phyloP scores from a whole-genome alignment of 2,797 vertebrate species.

The Molossus alvarezi region DNA sequence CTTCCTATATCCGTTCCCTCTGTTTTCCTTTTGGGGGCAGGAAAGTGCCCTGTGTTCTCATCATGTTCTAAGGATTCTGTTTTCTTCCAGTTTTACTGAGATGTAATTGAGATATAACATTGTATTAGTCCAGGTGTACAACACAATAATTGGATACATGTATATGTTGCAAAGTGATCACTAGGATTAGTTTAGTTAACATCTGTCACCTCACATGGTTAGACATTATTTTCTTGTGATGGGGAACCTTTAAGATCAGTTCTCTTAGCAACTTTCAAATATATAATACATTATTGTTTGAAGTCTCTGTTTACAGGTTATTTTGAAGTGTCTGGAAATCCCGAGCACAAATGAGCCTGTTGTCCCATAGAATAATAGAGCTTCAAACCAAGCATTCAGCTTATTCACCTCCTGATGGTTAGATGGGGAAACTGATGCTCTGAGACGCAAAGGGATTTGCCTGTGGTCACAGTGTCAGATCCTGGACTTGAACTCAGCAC shows the following conservation, averaged over 20 bases:
- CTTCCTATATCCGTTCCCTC: background rate
- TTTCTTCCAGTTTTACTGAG: background rate
- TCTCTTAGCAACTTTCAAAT: background rate
- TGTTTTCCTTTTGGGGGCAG: background rate
- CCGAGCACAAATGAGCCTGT: background rate
- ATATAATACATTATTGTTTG: background rate
- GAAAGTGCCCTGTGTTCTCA: background rate
- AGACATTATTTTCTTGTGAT: background rate
- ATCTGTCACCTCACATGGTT: background rate
- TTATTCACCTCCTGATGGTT: background rate
- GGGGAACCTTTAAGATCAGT: background rate
- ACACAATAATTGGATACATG: background rate
- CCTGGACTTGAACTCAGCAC: background rate
- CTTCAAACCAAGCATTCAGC: background rate
- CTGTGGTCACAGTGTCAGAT: fast-evolving
- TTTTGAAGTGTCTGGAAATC: background rate
- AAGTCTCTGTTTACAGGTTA: background rate
- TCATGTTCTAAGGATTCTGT: background rate
- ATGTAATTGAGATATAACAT: background rate
- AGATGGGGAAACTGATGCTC: background rate
- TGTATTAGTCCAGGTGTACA: background rate
- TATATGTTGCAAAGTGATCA: background rate
- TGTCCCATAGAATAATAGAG: background rate
- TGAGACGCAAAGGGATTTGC: background rate
- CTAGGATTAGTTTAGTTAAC: background rate